Evolutionary conservation across 2,797 vertebrate species (phyloP).

Genomic region (Dipus sagitta): DNA sequence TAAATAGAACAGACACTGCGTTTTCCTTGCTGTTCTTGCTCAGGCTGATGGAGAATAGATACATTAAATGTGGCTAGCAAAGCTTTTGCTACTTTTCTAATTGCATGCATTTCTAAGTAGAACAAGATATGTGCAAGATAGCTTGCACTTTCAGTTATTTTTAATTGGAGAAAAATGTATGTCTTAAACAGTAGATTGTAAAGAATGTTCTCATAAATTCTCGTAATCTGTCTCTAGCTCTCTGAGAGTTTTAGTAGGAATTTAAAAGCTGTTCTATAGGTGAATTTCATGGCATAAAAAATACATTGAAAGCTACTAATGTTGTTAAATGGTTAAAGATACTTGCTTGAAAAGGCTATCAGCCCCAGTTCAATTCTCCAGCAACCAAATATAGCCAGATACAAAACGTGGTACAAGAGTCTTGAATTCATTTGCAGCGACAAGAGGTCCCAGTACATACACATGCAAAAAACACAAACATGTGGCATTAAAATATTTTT

Average conservation of each 20-base stretch:
- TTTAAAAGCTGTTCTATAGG: constrained; percentile 35
- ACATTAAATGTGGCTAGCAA: constrained; percentile 14
- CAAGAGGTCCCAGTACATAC: too few relatives aligned
- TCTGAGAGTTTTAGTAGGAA: constrained; percentile 47
- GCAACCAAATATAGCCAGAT: too few relatives aligned
- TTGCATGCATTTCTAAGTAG: not conserved
- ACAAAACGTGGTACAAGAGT: too few relatives aligned
- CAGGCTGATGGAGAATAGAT: not conserved
- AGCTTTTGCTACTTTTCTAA: constrained; percentile 43
- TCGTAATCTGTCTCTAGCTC: not conserved
- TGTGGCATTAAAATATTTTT: not conserved
- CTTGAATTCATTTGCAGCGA: too few relatives aligned
- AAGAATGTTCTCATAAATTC: constrained; percentile 40
- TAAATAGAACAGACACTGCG: constrained; percentile 52
- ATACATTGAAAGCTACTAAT: not conserved
- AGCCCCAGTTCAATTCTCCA: too few relatives aligned
- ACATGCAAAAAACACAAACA: too few relatives aligned
- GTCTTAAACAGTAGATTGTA: constrained; percentile 1
- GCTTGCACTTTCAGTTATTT: constrained; percentile 7
- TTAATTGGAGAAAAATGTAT: constrained; percentile 10
- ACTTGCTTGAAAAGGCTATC: too few relatives aligned
- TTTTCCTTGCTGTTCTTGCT: constrained; percentile 57
- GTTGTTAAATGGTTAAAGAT: too few relatives aligned
- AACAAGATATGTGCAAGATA: not conserved
- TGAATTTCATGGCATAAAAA: constrained; percentile 10